Base-by-base conservation (phyloP, 1,140 invertebrate genomes). In the Sminthurides bifidus region DNA sequence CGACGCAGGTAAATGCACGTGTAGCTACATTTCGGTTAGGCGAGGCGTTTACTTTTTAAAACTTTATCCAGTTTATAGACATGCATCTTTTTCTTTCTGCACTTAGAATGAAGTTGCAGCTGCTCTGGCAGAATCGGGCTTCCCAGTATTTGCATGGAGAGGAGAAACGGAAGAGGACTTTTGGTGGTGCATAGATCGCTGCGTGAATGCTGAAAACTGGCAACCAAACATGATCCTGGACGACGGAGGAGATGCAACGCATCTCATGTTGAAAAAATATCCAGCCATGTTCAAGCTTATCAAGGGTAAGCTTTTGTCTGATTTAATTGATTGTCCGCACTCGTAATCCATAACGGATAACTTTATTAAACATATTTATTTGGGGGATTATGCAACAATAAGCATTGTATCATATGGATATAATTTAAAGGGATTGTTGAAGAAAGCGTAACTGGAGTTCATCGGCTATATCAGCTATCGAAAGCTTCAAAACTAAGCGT, bases 191-290 rank as follows among this genome's bases (percentile, higher is more conserved):
- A 96, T 97, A 58, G 92, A 97, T 71, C 87, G 86, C 67, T 91
- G 87, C 71, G 84, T 96, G 27, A 84, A 85, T 59, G 82, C 87
- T 30, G 87, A 92, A 63, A 82, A 82, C 68, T 97, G 92, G 93
- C 87, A 93, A 66, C 92, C 93, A n/a, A 98, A 97, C 71, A 92
- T 96, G 90, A 96, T 98, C 65, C 71, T 98, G 46, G 93, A 97
- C 71, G 94, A 98, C 72, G 94, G 93, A 0, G 93, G 93, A 2
- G 93, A 98, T 76, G 88, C 92, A 17, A 60, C 59, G 26, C 54
- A 56, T 43, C 77, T 94, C 31, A 92, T 96, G 87, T 79, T 95
- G 40, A 96, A 96, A 75, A 95, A 94, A 71, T 94, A 95, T 71
- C 87, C 91, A 8, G 79, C 83, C 15, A 85, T 93, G 75, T 96